Percentiles rank a stretch among this genome's conserved stretches.
Evolutionary conservation across 2,888 invertebrate genomes (phyloP).

Genomic region (Chloromyia formosa): DNA sequence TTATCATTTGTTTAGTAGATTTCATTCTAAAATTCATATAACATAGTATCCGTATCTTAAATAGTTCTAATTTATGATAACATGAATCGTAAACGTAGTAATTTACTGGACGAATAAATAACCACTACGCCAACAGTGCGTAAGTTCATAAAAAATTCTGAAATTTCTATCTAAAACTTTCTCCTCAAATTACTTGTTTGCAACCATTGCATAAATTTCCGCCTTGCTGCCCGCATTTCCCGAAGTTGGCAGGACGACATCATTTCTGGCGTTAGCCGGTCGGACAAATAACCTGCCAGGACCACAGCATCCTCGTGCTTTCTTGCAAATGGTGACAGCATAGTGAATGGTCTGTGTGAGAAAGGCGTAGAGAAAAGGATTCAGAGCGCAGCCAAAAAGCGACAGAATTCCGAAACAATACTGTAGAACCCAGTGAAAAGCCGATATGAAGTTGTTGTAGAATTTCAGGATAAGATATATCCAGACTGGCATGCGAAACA

Average conservation of each 20-base stretch:
- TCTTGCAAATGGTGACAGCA: conserved; percentile 50
- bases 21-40: too few species aligned
- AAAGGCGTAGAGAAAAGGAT: conserved; percentile 71
- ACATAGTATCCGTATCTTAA: too few species aligned
- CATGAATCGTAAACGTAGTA: too few species aligned
- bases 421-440: conserved; percentile 64
- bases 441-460: conserved; percentile 55
- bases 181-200: conserved; percentile 21
- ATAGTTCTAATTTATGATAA: too few species aligned
- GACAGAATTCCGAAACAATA: conserved; percentile 67
- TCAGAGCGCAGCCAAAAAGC: conserved; percentile 66
- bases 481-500: conserved; percentile 68
- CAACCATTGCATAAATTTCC: conserved; percentile 33
- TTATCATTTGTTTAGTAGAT: too few species aligned
- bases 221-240: not conserved
- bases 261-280: not conserved
- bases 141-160: not conserved
- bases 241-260: not conserved
- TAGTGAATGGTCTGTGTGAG: conserved; percentile 65
- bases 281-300: conserved; percentile 46
- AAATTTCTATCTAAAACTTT: not conserved
- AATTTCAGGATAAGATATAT: conserved; percentile 66
- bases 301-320: conserved; percentile 49
- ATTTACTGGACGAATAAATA: too few species aligned
- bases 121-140: too few species aligned